A percentile compares a stretch with the other conserved stretches of the same genome.
Evolutionary conservation across 1,140 invertebrate genomes (phyloP).

Genomic region (Ostrea edulis): DNA sequence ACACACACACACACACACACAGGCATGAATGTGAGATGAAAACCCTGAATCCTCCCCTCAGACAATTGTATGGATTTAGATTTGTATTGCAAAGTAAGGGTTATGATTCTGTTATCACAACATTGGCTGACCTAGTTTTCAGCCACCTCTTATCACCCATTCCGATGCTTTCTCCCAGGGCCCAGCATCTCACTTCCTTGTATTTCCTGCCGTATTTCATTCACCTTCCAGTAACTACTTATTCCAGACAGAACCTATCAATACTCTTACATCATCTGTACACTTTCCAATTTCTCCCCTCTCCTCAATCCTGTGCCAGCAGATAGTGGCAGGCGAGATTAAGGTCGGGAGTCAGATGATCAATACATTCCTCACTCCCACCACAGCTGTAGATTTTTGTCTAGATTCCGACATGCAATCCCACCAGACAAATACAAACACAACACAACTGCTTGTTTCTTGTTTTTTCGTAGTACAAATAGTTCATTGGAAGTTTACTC

Average conservation of each 20-base stretch:
- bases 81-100: neutral
- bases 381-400: neutral
- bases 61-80: neutral
- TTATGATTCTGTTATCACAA: neutral
- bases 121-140: neutral
- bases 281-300: neutral
- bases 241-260: neutral
- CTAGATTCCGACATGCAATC: slow-evolving; percentile 8
- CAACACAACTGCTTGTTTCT: neutral
- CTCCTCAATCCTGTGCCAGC: neutral
- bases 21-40: too few species aligned
- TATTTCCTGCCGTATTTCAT: neutral
- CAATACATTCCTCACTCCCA: neutral
- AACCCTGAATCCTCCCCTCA: too few species aligned
- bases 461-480: neutral
- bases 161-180: neutral
- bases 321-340: neutral
- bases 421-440: neutral
- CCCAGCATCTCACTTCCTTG: neutral
- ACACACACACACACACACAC: too few species aligned
- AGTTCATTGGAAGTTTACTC: neutral
- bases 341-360: neutral
- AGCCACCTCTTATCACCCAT: neutral
- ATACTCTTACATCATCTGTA: slow-evolving; percentile 2
- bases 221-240: neutral